phyloP scores from a whole-genome alignment of 1,140 invertebrate genomes.

The Drosophila dunni region DNA sequence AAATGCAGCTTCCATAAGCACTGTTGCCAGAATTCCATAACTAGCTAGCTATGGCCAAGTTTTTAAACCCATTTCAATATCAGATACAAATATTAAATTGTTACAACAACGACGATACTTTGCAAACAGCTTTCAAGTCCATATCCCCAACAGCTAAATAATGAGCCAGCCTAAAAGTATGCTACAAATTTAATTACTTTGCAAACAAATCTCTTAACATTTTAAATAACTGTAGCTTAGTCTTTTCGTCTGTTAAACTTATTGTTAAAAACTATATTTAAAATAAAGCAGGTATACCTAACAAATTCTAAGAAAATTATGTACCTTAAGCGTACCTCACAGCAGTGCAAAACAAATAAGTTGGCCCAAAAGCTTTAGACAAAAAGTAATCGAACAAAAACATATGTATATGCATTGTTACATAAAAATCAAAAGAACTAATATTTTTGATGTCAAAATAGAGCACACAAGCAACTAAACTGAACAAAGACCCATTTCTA shows the following conservation, averaged over 20 bases:
- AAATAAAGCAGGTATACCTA: conserved; percentile 5
- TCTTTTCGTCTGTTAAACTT: neutral
- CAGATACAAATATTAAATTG: too few relatives aligned
- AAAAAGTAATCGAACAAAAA: conserved; percentile 11
- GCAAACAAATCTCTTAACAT: too few relatives aligned
- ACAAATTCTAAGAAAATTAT: conserved; percentile 36
- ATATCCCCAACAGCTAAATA: neutral
- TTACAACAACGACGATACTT: too few relatives aligned
- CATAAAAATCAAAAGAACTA: neutral
- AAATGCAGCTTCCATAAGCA: conserved; percentile 19
- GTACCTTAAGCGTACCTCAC: conserved; percentile 68
- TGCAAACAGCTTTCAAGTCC: too few relatives aligned
- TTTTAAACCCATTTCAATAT: too few relatives aligned
- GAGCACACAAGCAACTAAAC: conserved; percentile 1
- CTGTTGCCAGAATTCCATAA: too few relatives aligned
- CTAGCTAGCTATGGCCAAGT: too few relatives aligned
- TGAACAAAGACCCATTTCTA: conserved; percentile 2
- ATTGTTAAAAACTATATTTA: neutral
- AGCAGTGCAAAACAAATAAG: conserved; percentile 27
- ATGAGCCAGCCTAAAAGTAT: neutral
- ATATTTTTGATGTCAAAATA: conserved; percentile 20
- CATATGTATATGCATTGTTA: conserved; percentile 9
- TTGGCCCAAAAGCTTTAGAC: conserved; percentile 17
- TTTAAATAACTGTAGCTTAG: neutral
- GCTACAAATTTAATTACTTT: neutral